A percentile compares a stretch with the other conserved stretches of the same genome.
phyloP scores from a whole-genome alignment of 2,797 vertebrate species.

The Pseudotriccus pelzelni region DNA sequence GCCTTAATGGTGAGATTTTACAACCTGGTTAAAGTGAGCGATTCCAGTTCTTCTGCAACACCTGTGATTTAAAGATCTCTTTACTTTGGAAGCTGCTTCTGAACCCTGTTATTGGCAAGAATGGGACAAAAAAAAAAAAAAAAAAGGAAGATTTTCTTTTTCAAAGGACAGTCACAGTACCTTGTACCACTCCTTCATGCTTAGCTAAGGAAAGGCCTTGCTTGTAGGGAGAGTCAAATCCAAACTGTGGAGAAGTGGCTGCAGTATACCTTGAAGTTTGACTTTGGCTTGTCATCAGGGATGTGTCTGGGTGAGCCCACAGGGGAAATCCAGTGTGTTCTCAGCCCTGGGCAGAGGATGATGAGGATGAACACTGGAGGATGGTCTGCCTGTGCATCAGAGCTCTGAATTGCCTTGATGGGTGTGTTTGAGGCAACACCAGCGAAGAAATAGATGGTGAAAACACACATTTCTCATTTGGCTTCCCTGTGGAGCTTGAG shows the following conservation, averaged over 20 bases:
- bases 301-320: neutral
- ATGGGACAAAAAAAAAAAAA: neutral
- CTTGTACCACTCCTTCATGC: neutral
- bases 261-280: neutral
- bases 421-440: neutral
- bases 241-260: neutral
- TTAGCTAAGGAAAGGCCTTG: neutral
- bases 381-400: neutral
- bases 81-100: conserved; percentile 26
- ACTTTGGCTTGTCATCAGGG: neutral
- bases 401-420: neutral
- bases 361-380: neutral
- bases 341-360: neutral
- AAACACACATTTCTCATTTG: neutral
- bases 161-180: neutral
- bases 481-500: neutral
- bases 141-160: neutral
- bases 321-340: neutral
- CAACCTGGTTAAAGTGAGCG: conserved; percentile 70
- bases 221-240: neutral
- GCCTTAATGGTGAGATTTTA: conserved; percentile 61
- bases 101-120: neutral
- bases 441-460: neutral
- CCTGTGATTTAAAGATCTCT: conserved; percentile 59
- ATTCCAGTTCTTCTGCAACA: conserved; percentile 45